phyloP scores from a whole-genome alignment of 2,113 vertebrate species.

The Cyphomyrus plagiostoma region DNA sequence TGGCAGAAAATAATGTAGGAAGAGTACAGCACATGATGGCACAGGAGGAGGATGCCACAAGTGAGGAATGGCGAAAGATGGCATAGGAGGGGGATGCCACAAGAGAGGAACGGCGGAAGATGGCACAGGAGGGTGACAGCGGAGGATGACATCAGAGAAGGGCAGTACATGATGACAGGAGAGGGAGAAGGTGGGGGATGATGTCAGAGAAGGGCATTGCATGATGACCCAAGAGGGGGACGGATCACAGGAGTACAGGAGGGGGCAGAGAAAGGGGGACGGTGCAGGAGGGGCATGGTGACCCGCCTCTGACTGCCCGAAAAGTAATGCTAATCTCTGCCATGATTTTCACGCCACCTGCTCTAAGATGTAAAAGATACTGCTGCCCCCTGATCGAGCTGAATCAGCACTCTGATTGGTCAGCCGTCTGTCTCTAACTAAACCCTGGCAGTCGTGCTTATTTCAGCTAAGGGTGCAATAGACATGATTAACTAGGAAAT shows the following conservation, averaged over 20 bases:
- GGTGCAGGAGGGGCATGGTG: neutral
- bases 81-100: too few relatives aligned
- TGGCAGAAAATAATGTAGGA: neutral
- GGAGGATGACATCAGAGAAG: too few relatives aligned
- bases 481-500: neutral
- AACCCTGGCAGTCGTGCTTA: neutral
- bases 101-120: too few relatives aligned
- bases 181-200: neutral
- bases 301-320: neutral
- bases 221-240: neutral
- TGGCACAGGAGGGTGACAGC: too few relatives aligned
- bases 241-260: neutral
- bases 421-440: neutral
- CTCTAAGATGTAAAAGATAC: neutral
- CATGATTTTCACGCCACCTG: neutral
- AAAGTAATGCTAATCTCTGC: neutral
- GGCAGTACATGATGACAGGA: neutral
- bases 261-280: neutral
- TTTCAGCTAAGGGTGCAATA: neutral
- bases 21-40: neutral
- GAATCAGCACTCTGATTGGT: conserved; percentile 8
- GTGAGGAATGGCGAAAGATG: too few relatives aligned
- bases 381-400: neutral
- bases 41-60: neutral
- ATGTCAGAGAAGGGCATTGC: neutral